A percentile compares a stretch with the other conserved stretches of the same genome.
These are phyloP conservation scores for Diachasma alloeum DNA, from an alignment of 1,140 invertebrate species.

Conservation along the genomic window DNA sequence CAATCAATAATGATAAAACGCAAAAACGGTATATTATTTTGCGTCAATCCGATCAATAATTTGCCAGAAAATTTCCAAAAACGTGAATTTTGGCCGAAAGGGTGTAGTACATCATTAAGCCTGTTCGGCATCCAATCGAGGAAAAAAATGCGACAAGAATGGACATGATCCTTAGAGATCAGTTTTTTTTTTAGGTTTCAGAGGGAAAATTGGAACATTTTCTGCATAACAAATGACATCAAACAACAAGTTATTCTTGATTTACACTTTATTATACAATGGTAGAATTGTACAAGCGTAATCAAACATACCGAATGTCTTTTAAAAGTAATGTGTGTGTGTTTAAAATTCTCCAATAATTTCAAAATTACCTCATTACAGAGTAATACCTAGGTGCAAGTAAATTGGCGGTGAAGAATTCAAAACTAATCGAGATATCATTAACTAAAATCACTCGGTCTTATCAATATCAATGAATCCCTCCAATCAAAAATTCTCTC, in stretches of 20 bases:
- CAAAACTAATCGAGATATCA: not conserved
- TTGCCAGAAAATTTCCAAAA: too few species aligned
- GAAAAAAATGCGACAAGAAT: too few species aligned
- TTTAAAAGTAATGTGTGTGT: not conserved
- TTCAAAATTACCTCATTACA: not conserved
- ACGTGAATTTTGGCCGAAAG: too few species aligned
- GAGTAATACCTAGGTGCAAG: not conserved
- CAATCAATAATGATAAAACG: too few species aligned
- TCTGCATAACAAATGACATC: too few species aligned
- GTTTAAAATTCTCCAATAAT: not conserved
- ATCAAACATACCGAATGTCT: constrained; percentile 15
- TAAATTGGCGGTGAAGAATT: not conserved
- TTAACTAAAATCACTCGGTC: not conserved
- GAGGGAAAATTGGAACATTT: too few species aligned
- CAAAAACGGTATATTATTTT: too few species aligned
- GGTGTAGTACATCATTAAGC: too few species aligned
- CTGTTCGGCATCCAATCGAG: too few species aligned
- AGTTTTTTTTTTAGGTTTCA: too few species aligned
- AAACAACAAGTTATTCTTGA: not conserved
- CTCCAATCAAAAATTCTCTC: not conserved
- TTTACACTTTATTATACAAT: constrained; percentile 27
- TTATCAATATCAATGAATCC: not conserved
- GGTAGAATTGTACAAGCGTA: constrained; percentile 26
- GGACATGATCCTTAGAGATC: too few species aligned
- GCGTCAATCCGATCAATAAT: too few species aligned